Evolutionary conservation across 2,888 invertebrate genomes (phyloP), one percentile per base, ranked within the genome.

Genomic region (Rapana venosa): DNA sequence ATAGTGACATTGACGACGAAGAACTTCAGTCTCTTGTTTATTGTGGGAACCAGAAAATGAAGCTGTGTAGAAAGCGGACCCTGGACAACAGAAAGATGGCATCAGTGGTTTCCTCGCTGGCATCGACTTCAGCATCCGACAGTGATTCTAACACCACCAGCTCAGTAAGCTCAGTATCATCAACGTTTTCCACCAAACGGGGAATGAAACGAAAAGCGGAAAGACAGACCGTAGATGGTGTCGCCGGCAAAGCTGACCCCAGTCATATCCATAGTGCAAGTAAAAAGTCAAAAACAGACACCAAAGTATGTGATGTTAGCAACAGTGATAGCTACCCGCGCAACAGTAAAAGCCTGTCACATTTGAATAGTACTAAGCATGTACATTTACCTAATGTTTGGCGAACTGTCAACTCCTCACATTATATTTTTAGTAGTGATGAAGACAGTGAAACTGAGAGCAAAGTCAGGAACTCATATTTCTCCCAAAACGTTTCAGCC

Each of bases 1-100:
- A 58, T 66, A 83, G 83, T 70, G 88, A 88, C 47, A 35, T 88
- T 6, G 70, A 88, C 20, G 89, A 89, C 17, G 74, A 70, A 26
- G 89, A 89, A 8, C 35, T 85, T 47, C 56, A 32, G n/a, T 61
- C 47, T 8, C 32, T 79, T 13, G 15, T 88, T 15, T 26, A 26
- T 15, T 6, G n/a, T 15, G 70, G 84, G 35, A 13, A 32, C 20
- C 36, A 58, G 36, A 88, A 83, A 47, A 15, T 47, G 36, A 32
- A 66, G 26, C 47, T 36, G 36, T 35, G 77, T 20, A n/a, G 30
- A 87, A 77, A 30, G 17, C 35, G 36, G 47, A 35, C 26, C 30
- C 13, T n/a, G 30, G 56, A 22, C 36, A 26, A n/a, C 26, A 61
- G 20, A 35, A 61, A 36, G 58, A 66, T 32, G 6, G n/a, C 36